Conservation (phyloP, 2,113 vertebrate species). For the Notarius quadriscutis region DNA sequence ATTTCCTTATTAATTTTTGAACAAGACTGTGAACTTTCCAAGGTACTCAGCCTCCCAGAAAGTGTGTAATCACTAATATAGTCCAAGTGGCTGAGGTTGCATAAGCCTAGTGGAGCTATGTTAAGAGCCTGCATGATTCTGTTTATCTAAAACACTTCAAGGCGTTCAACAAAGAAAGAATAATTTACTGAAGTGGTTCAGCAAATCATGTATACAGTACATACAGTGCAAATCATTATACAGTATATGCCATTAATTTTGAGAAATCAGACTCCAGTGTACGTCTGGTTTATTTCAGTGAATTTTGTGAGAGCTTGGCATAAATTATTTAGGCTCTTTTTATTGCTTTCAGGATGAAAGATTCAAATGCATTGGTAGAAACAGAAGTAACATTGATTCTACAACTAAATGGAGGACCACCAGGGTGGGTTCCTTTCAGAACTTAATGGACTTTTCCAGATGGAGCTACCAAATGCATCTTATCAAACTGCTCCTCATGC, state of each 20-base stretch:
- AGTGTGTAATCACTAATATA: neutral
- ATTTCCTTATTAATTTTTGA: neutral
- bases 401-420: neutral
- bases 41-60: neutral
- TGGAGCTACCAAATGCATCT: neutral
- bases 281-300: neutral
- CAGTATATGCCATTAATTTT: neutral
- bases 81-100: neutral
- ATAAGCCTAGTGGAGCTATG: neutral
- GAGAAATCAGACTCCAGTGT: neutral
- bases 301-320: conserved; percentile 2
- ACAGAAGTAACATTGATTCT: too few relatives aligned
- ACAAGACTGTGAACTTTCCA: neutral
- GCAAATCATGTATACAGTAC: neutral
- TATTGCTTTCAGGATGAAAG: neutral
- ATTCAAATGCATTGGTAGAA: neutral
- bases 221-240: neutral
- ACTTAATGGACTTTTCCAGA: too few relatives aligned
- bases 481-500: neutral
- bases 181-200: neutral
- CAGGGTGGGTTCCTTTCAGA: neutral
- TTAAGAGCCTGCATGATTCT: neutral
- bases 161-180: neutral
- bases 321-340: neutral
- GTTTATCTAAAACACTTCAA: neutral